These are phyloP conservation scores for Drosophila ercepeae DNA, from an alignment of 1,140 invertebrate genomes.

Conservation along the genomic window DNA sequence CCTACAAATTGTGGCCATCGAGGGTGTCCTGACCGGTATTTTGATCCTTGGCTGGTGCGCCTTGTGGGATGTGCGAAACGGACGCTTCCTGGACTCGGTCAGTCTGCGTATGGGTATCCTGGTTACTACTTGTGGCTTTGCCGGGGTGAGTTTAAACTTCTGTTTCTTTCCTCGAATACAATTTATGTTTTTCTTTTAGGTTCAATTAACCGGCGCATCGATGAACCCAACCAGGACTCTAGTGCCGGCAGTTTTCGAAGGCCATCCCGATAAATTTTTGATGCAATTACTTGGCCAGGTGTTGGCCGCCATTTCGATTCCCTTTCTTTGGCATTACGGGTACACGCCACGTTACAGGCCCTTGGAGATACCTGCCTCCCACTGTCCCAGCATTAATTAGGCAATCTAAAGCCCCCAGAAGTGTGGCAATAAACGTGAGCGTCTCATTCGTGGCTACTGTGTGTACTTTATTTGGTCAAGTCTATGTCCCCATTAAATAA, in stretches of 20 bases:
- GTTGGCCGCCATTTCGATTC: conserved; percentile 33
- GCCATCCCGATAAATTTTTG: conserved; percentile 21
- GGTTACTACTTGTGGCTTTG: conserved; percentile 36
- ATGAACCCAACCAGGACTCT: conserved; percentile 53
- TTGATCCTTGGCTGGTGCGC: conserved; percentile 50
- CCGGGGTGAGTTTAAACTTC: conserved; percentile 24
- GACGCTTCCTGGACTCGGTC: conserved; percentile 51
- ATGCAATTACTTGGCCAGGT: conserved; percentile 45
- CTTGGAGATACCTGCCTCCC: neutral
- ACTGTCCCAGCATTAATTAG: neutral
- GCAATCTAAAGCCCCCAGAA: neutral
- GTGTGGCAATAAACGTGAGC: conserved; percentile 31
- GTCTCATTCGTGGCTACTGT: conserved; percentile 17
- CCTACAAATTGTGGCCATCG: conserved; percentile 27
- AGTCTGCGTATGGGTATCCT: conserved; percentile 52
- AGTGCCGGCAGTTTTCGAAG: conserved; percentile 29
- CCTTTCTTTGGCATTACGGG: conserved; percentile 31
- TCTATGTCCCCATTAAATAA: conserved; percentile 34
- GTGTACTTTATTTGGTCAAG: conserved; percentile 35
- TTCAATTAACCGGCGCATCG: conserved; percentile 35
- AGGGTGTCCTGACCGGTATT: conserved; percentile 32
- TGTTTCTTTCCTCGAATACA: neutral
- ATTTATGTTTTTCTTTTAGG: neutral
- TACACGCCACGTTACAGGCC: conserved; percentile 14
- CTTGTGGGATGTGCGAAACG: conserved; percentile 59